phyloP scores from a whole-genome alignment of 2,113 vertebrate species.

The Cyphomyrus plagiostoma region DNA sequence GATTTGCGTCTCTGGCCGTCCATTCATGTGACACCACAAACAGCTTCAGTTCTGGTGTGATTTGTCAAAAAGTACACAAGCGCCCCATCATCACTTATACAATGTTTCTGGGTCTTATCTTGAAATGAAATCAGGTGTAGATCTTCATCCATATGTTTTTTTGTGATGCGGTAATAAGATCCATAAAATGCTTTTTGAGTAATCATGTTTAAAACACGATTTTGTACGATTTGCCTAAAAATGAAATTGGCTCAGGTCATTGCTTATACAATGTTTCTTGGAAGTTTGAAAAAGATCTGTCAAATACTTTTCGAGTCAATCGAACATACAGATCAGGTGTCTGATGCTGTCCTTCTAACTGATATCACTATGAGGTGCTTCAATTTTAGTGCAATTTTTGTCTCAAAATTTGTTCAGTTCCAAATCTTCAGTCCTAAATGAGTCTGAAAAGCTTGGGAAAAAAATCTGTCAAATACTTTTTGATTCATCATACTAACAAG shows the following conservation, averaged over 20 bases:
- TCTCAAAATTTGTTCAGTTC: neutral
- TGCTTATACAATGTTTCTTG: neutral
- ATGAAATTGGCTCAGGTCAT: neutral
- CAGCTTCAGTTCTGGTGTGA: neutral
- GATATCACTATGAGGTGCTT: neutral
- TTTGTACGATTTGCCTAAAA: neutral
- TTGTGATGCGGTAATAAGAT: neutral
- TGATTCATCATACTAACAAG: neutral
- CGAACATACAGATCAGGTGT: neutral
- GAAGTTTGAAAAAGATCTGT: neutral
- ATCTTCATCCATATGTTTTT: neutral
- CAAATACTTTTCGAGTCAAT: neutral
- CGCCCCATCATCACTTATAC: neutral
- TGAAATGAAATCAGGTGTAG: neutral
- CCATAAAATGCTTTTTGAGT: neutral
- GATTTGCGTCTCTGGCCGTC: neutral
- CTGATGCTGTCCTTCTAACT: neutral
- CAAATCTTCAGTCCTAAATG: neutral
- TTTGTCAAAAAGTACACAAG: neutral
- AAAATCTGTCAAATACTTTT: neutral
- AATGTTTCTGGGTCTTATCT: neutral
- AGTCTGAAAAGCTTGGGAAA: neutral
- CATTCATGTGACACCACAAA: neutral
- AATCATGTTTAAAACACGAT: neutral
- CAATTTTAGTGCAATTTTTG: neutral